A percentile compares a stretch with the other conserved stretches of the same genome.
Evolutionary conservation across 2,888 invertebrate genomes (phyloP).

Genomic region (Latrodectus hesperus): DNA sequence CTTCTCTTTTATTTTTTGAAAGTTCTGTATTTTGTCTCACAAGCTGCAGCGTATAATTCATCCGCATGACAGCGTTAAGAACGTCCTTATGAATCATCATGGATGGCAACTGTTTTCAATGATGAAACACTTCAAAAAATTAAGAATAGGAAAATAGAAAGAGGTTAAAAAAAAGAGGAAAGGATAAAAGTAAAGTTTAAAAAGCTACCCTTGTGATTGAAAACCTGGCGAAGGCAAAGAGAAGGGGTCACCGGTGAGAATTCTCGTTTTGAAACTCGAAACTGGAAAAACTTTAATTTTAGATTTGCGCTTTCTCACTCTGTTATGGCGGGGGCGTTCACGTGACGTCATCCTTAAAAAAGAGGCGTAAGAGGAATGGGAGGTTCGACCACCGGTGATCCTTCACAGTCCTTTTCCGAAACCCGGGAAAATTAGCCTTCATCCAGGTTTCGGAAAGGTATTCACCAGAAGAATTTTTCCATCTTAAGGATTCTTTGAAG

Average conservation of each 20-base stretch:
- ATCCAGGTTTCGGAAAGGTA: no score
- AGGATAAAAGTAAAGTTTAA: background rate
- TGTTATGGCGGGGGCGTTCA: conserved; percentile 32
- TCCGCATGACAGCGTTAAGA: no score
- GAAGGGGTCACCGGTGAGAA: conserved; percentile 32
- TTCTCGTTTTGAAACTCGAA: conserved; percentile 41
- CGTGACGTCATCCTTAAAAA: conserved; percentile 51
- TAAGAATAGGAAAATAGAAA: background rate
- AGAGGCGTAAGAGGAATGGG: conserved; percentile 10
- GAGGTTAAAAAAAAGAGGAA: background rate
- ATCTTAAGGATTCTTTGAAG: no score
- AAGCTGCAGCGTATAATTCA: no score
- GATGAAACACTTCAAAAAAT: no score
- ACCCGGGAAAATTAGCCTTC: no score
- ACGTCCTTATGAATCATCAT: no score
- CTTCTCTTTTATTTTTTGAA: no score
- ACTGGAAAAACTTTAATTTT: conserved; percentile 58
- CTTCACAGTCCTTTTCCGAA: conserved; percentile 1
- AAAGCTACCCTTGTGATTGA: conserved; percentile 1
- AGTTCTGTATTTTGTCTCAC: no score
- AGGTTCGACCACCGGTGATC: conserved; percentile 27
- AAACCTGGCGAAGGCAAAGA: conserved; percentile 19
- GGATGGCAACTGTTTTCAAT: no score
- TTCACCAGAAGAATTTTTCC: no score
- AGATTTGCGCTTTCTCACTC: conserved; percentile 26